Evolutionary conservation across 2,888 invertebrate genomes (phyloP), one percentile per base, ranked within the genome.

Genomic region (Aspidiotus destructor): DNA sequence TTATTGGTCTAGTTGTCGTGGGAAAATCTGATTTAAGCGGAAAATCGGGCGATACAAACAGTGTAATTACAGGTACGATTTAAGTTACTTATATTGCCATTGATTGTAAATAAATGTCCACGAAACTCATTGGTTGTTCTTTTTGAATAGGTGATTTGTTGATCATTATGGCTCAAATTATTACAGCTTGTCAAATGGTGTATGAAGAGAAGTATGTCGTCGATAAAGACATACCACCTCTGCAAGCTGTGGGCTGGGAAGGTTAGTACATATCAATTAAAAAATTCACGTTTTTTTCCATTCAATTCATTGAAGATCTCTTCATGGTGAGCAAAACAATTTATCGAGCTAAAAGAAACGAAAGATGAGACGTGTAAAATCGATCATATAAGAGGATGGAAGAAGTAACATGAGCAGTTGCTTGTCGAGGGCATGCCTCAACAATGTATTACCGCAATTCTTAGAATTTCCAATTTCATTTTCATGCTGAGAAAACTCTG

Each of bases 201-300:
- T 86, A 91, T 71, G 97, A 98, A 78, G 96, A 98, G 77, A 92
- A 92, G 79, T 92, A 86, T 77, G 85, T 97, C 0, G 81, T 85
- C 70, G 86, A 88, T 62, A 81, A 87, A 73, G 90, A 93, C 78
- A 90, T 96, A 61, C 90, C 92, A 0, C 85, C 96, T 0, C 79
- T 97, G 70, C 90, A 92, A 77, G 95, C 92, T 7, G 90, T 94
- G 17, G 96, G 97, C 8, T 92, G 91, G 88, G 95, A 97, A 82
- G 94, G 93, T 79, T 80, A 78, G 71, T 79, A 78, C 16, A 52
- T 63, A 53, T 58, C 13, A 28, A 40, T n/a, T 48, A 41, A 57
- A 9, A 44, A n/a, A 62, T 48, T 15, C 41, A 13, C 42, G 1
- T 28, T 28, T 28, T 3, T 28, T 28, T 28, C 28, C 2, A 28